phyloP scores from a whole-genome alignment of 2,113 vertebrate genomes.

The Phasianus colchicus region DNA sequence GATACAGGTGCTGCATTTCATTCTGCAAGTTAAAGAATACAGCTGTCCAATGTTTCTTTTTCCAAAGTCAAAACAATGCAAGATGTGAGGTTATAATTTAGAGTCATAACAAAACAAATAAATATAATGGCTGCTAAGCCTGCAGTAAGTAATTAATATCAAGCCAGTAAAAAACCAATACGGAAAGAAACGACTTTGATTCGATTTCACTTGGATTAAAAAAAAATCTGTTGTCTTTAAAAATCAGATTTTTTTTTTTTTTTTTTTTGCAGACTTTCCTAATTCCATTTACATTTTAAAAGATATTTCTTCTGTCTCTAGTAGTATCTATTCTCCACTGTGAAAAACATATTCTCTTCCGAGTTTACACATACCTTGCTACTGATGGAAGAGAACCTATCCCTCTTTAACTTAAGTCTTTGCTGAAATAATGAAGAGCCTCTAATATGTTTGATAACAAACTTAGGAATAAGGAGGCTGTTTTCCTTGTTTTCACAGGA shows the following conservation, averaged over 20 bases:
- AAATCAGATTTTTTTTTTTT: background rate
- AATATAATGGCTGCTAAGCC: background rate
- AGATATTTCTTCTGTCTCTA: background rate
- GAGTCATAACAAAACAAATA: background rate
- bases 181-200: background rate
- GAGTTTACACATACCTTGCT: background rate
- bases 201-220: no score
- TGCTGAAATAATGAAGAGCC: fast-evolving
- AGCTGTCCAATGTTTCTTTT: background rate
- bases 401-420: background rate
- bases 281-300: background rate
- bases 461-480: background rate
- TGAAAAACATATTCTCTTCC: background rate
- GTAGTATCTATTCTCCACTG: background rate
- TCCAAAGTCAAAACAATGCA: background rate
- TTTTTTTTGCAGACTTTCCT: background rate
- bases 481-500: background rate
- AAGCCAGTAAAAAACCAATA: background rate
- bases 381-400: background rate
- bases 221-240: background rate
- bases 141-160: background rate
- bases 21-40: background rate
- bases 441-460: background rate
- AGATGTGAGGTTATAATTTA: background rate
- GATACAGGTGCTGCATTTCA: background rate